Percentiles rank a stretch among this genome's conserved stretches.
phyloP scores from a whole-genome alignment of 2,113 vertebrate species.

The Ophiodon elongatus region DNA sequence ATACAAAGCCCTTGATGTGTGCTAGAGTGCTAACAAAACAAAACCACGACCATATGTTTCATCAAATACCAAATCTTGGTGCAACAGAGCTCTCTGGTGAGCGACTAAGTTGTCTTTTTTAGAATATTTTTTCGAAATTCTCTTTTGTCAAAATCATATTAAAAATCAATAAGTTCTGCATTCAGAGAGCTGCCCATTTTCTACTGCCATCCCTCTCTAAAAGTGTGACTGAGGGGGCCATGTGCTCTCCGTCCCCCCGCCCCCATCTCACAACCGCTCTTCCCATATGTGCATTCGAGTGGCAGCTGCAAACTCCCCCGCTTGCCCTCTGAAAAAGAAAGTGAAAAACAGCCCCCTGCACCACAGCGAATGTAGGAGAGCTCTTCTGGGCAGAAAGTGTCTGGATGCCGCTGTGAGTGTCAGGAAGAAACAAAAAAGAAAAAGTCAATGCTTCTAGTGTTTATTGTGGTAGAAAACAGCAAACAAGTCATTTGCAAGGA shows the following conservation, averaged over 20 bases:
- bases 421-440: constrained; percentile 14
- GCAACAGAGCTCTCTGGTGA: not conserved
- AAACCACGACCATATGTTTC: not conserved
- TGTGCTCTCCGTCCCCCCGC: constrained; percentile 61
- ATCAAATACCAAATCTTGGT: not conserved
- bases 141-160: not conserved
- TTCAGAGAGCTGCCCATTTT: constrained; percentile 35
- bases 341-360: constrained; percentile 51
- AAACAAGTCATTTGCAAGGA: not conserved
- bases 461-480: not conserved
- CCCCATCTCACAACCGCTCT: constrained; percentile 61
- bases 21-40: not conserved
- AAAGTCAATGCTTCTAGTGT: constrained; percentile 8
- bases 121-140: not conserved
- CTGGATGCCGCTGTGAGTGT: constrained; percentile 16
- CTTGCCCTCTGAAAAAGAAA: constrained; percentile 63
- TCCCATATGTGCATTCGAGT: constrained; percentile 74
- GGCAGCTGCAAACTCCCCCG: constrained; percentile 80
- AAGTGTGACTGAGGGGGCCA: constrained; percentile 74
- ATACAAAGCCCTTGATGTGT: not conserved
- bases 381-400: constrained; percentile 25
- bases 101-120: not conserved
- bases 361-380: constrained; percentile 28
- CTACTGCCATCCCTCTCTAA: constrained; percentile 30
- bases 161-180: constrained; percentile 12